Evolutionary conservation across 2,888 invertebrate genomes (phyloP).

Genomic region (Pammene fasciana): DNA sequence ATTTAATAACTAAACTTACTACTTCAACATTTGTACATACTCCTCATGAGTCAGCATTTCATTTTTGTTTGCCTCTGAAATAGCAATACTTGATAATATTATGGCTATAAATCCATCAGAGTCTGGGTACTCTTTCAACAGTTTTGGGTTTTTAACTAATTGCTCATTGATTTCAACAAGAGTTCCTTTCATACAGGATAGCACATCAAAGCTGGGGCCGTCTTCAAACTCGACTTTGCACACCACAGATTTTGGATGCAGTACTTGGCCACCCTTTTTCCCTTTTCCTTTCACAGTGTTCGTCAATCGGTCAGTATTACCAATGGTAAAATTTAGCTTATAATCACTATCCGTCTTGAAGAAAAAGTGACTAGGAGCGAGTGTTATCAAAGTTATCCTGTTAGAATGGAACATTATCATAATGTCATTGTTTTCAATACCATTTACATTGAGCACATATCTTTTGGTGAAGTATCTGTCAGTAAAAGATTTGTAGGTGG

Average conservation of each 20-base stretch:
- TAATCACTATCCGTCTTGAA: conserved; percentile 82
- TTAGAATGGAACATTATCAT: conserved; percentile 93
- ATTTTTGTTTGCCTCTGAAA: conserved; percentile 85
- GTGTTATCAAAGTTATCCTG: conserved; percentile 89
- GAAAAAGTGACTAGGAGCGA: conserved; percentile 91
- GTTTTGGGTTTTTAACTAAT: conserved; percentile 85
- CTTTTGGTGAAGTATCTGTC: conserved; percentile 90
- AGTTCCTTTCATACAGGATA: conserved; percentile 90
- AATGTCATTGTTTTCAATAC: conserved; percentile 86
- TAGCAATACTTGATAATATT: conserved; percentile 88
- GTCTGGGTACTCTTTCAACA: conserved; percentile 85
- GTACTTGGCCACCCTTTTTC: conserved; percentile 92
- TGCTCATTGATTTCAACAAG: conserved; percentile 91
- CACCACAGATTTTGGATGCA: conserved; percentile 87
- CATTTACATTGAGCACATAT: conserved; percentile 85
- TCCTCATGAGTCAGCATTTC: conserved; percentile 85
- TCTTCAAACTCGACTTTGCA: conserved; percentile 88
- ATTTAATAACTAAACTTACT: conserved; percentile 47
- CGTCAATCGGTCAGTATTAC: conserved; percentile 87
- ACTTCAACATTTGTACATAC: conserved; percentile 76
- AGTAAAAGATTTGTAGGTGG: conserved; percentile 85
- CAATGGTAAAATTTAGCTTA: conserved; percentile 87
- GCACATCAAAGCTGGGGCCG: conserved; percentile 86
- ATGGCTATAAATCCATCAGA: conserved; percentile 92
- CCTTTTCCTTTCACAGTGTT: conserved; percentile 93